These are phyloP conservation scores for Vanessa tameamea DNA, from an alignment of 1,140 invertebrate genomes.

Conservation along the genomic window DNA sequence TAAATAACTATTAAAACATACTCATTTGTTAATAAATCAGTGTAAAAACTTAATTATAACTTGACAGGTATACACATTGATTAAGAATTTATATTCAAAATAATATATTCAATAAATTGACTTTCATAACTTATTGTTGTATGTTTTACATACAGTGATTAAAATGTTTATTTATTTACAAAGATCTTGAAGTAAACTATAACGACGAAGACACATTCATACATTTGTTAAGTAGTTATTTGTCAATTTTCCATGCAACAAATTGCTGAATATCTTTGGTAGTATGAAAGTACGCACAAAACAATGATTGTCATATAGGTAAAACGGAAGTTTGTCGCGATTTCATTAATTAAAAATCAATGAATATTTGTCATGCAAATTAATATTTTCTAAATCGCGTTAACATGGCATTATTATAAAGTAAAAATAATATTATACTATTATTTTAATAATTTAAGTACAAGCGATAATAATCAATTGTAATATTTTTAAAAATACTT, in stretches of 20 bases:
- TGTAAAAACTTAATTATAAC: slow-evolving; percentile 56
- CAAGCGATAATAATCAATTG: slow-evolving; percentile 34
- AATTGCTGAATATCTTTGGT: slow-evolving; percentile 29
- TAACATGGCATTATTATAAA: slow-evolving; percentile 23
- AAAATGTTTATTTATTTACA: slow-evolving; percentile 35
- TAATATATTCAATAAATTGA: slow-evolving; percentile 11
- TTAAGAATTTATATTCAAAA: slow-evolving; percentile 22
- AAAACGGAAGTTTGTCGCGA: background rate
- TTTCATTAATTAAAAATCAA: background rate
- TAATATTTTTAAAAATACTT: slow-evolving; percentile 31
- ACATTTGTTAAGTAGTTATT: slow-evolving; percentile 23
- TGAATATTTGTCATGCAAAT: slow-evolving; percentile 29
- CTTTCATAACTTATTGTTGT: slow-evolving; percentile 16
- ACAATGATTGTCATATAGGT: background rate
- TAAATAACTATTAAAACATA: slow-evolving; percentile 74
- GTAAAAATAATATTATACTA: slow-evolving; percentile 14
- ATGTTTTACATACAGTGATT: slow-evolving; percentile 29
- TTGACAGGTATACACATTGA: slow-evolving; percentile 35
- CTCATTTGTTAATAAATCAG: slow-evolving; percentile 68
- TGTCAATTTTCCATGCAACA: slow-evolving; percentile 11
- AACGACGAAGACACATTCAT: slow-evolving; percentile 11
- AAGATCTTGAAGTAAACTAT: slow-evolving; percentile 18
- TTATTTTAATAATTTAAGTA: slow-evolving; percentile 45
- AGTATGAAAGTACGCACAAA: slow-evolving; percentile 21
- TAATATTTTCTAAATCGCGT: slow-evolving; percentile 22